A percentile compares a stretch with the other conserved stretches of the same genome.
These are phyloP conservation scores for Leptopilina drosophilae DNA, from an alignment of 2,888 invertebrate genomes.

Conservation along the genomic window DNA sequence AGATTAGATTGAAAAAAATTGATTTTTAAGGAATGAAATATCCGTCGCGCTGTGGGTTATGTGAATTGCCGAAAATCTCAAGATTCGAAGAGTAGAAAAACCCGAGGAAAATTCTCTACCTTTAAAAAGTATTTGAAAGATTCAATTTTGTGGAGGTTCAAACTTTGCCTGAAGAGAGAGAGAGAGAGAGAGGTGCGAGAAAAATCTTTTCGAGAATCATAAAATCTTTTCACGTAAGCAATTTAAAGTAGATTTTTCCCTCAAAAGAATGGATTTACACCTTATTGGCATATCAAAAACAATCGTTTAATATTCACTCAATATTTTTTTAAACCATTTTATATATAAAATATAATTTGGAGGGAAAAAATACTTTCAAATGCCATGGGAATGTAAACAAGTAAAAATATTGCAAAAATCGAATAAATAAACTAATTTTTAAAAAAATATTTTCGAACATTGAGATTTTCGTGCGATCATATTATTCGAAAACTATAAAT, in stretches of 20 bases:
- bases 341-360: too few relatives aligned
- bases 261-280: background rate
- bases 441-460: background rate
- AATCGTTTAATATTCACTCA: background rate
- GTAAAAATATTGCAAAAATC: too few relatives aligned
- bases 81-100: background rate
- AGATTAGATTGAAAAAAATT: constrained; percentile 29
- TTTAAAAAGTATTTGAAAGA: constrained; percentile 15
- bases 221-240: constrained; percentile 8
- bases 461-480: constrained; percentile 2
- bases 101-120: constrained; percentile 13
- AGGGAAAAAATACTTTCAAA: too few relatives aligned
- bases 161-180: background rate
- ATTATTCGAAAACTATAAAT: constrained; percentile 1
- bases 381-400: too few relatives aligned
- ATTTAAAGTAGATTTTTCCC: constrained; percentile 12
- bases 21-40: constrained; percentile 24
- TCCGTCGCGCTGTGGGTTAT: constrained; percentile 23
- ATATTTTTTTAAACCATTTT: too few relatives aligned
- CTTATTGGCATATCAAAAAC: background rate
- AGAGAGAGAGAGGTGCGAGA: background rate
- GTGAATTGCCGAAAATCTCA: constrained; percentile 23
- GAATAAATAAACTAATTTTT: too few relatives aligned
- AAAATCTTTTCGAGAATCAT: background rate
- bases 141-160: constrained; percentile 28